Evolutionary conservation across 2,888 invertebrate species (phyloP).

Genomic region (Acanthosepion pharaonis): DNA sequence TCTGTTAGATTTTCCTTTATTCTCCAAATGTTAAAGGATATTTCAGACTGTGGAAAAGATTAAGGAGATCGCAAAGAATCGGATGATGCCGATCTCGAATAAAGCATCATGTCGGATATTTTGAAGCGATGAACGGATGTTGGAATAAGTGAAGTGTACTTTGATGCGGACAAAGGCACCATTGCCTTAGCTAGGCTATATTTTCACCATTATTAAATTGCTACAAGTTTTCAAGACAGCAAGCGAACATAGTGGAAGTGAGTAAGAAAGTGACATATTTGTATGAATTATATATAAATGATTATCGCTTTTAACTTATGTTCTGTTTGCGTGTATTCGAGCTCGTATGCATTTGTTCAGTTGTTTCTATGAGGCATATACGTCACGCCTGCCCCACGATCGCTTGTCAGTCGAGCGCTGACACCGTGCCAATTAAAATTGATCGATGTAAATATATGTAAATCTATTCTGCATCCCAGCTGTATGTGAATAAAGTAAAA

Average conservation of each 20-base stretch:
- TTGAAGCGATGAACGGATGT: too few species aligned
- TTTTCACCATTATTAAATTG: too few species aligned
- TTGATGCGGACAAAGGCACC: too few species aligned
- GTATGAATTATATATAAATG: background rate
- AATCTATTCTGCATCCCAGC: background rate
- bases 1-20: too few species aligned
- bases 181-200: too few species aligned
- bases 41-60: too few species aligned
- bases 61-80: too few species aligned
- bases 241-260: background rate
- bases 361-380: background rate
- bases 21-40: too few species aligned
- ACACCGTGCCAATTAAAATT: background rate
- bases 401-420: background rate
- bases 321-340: background rate
- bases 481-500: background rate
- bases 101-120: too few species aligned
- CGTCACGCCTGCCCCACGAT: too few species aligned
- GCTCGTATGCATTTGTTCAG: background rate
- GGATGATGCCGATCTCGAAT: too few species aligned
- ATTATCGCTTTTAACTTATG: background rate
- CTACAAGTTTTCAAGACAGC: background rate
- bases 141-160: too few species aligned
- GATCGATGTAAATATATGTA: slow-evolving; percentile 7
- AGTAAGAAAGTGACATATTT: background rate